Evolutionary conservation across 2,797 vertebrate species (phyloP), one percentile per base, ranked within the genome.

Genomic region (Cygnus olor): DNA sequence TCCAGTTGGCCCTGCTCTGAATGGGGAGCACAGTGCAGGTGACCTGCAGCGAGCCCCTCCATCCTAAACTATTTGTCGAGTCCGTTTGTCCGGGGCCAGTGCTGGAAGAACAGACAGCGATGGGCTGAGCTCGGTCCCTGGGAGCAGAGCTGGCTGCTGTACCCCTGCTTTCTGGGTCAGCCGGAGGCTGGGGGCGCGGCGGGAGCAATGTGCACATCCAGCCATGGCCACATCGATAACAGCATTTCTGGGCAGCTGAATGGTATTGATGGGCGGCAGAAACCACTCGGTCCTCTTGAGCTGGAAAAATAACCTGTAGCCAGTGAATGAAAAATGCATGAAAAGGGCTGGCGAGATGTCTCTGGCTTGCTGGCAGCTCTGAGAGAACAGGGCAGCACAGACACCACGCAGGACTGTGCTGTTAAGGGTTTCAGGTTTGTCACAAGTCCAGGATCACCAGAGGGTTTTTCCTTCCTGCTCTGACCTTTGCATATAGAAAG

Each of bases 21-120:
- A 7, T 24, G 9, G 11, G 17, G 24, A 11, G 18, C 61, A 40
- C 61, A 56, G 54, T 32, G 61, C 49, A 11, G 64, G 49, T 38
- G 51, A 54, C 53, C 80, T 44, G 51, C 66, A 45, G 51, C 1
- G 1, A n/a, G n/a, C 36, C 28, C 25, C 27, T 65, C 51, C 51
- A 40, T 32, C 70, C 44, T 22, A 64, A 45, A 16, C 40, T 12
- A 11, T 19, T 30, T 40, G 6, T 13, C 1, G 5, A 54, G 56
- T 27, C 53, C 5, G 6, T 36, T 38, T 44, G n/a, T 56, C 4
- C 2, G 36, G 28, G 42, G 2, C 22, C 7, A 0, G 42, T 0
- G 3, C 36, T 40, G 66, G 78, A 21, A 34, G 28, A 70, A 38
- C 56, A 56, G 47, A 5, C 7, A 22, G 64, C 1, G 11, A 0